These are phyloP conservation scores for Trachelus stipa DNA, from an alignment of 2,888 invertebrate species.

Conservation along the genomic window DNA sequence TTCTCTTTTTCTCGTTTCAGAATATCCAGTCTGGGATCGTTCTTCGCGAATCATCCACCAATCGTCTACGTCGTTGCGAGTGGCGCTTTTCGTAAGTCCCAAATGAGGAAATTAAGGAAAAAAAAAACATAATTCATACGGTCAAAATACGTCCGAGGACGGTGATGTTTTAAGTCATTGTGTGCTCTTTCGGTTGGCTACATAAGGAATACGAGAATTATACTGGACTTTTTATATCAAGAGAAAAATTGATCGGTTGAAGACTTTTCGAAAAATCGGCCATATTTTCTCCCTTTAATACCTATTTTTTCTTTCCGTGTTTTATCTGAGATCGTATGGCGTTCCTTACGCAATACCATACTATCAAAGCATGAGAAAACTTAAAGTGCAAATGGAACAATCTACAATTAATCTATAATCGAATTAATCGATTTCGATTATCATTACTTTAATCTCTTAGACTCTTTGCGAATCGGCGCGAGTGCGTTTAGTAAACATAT, in stretches of 20 bases:
- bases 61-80: not conserved
- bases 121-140: not conserved
- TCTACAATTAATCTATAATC: not conserved
- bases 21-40: not conserved
- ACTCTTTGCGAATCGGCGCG: not conserved
- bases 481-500: not conserved
- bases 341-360: not conserved
- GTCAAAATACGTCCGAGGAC: not conserved
- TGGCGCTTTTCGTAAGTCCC: not conserved
- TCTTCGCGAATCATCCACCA: not conserved
- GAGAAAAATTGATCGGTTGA: not conserved
- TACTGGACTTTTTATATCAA: not conserved
- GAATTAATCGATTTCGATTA: not conserved
- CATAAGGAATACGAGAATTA: not conserved
- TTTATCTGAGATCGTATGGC: not conserved
- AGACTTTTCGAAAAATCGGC: not conserved
- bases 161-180: not conserved
- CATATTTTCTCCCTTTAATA: not conserved
- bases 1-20: not conserved
- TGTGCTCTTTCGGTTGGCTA: not conserved
- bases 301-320: not conserved
- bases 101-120: not conserved
- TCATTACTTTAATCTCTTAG: not conserved
- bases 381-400: not conserved
- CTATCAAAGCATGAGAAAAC: slow-evolving; percentile 3